These are phyloP conservation scores for Lithophane semibrunnea DNA, from an alignment of 2,888 invertebrate genomes.

Conservation along the genomic window DNA sequence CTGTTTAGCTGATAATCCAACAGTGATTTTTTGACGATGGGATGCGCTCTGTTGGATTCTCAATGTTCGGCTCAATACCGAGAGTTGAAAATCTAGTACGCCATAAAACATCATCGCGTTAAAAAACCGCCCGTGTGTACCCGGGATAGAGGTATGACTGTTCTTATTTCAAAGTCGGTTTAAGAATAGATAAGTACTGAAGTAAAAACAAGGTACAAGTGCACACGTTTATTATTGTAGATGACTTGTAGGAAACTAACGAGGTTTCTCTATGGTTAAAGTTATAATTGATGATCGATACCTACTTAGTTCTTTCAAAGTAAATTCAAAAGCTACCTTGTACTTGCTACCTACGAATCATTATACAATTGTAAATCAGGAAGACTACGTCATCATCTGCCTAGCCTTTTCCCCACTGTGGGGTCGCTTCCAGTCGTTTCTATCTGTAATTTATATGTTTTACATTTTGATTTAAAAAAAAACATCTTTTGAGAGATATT, in stretches of 20 bases:
- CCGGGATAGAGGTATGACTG: slow-evolving; percentile 8
- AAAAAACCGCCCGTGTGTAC: too few species aligned
- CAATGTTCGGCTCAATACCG: too few species aligned
- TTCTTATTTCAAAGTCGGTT: slow-evolving; percentile 14
- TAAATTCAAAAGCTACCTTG: background rate
- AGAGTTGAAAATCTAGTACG: too few species aligned
- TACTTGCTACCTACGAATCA: background rate
- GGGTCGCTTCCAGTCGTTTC: background rate
- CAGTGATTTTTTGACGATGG: too few species aligned
- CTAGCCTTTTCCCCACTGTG: too few species aligned
- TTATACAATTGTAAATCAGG: background rate
- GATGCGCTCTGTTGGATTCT: too few species aligned
- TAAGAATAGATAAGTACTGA: slow-evolving; percentile 11
- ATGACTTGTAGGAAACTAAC: slow-evolving; percentile 39
- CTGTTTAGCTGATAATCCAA: too few species aligned
- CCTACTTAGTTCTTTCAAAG: background rate
- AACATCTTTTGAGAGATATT: background rate
- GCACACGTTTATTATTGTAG: slow-evolving; percentile 30
- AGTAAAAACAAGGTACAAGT: slow-evolving; percentile 37
- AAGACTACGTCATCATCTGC: background rate
- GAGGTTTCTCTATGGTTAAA: background rate
- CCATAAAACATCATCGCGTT: too few species aligned
- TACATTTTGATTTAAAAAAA: background rate
- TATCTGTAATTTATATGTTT: background rate
- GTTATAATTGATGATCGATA: slow-evolving; percentile 18